These are phyloP conservation scores for Luidia sarsii DNA, from an alignment of 53 echinoderm and acorn worm genomes.

Conservation along the genomic window DNA sequence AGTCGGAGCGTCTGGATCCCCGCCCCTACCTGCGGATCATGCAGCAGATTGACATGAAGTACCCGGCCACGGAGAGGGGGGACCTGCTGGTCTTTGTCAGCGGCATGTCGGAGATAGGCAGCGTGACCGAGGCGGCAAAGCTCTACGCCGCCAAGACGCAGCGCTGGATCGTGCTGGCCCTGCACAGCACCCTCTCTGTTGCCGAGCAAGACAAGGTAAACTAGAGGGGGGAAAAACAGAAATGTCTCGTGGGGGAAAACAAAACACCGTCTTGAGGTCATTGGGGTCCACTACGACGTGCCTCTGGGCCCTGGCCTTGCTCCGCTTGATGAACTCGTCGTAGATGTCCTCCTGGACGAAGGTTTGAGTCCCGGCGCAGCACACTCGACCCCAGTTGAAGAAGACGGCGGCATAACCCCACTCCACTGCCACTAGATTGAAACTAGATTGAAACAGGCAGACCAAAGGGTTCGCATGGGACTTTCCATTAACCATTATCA, in stretches of 20 bases:
- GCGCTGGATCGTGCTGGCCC: constrained; percentile 86
- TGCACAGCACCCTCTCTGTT: constrained; percentile 93
- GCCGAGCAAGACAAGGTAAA: constrained; percentile 97
- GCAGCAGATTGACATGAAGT: constrained; percentile 98
- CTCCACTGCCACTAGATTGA: too few relatives aligned
- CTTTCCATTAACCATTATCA: too few relatives aligned
- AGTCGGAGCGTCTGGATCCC: constrained; percentile 90
- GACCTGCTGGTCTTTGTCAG: constrained; percentile 94
- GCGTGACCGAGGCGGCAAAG: constrained; percentile 87
- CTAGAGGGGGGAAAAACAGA: too few relatives aligned
- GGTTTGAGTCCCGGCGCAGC: constrained; percentile 56
- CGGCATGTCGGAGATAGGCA: constrained; percentile 93
- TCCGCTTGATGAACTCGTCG: constrained; percentile 57
- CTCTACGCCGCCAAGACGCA: constrained; percentile 87
- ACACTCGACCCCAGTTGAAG: constrained; percentile 48
- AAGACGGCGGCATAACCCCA: constrained; percentile 34
- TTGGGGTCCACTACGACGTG: constrained; percentile 50
- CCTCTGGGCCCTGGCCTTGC: constrained; percentile 30
- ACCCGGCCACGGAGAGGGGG: constrained; percentile 89
- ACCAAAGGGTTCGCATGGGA: too few relatives aligned
- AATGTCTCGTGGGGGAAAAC: too few relatives aligned
- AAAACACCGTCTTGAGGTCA: constrained; percentile 20
- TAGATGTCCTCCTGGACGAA: constrained; percentile 69
- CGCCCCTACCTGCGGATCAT: constrained; percentile 97
- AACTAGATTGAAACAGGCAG: too few relatives aligned